Evolutionary conservation across 1,140 invertebrate species (phyloP), one percentile per base, ranked within the genome.

Genomic region (Sinella curviseta): DNA sequence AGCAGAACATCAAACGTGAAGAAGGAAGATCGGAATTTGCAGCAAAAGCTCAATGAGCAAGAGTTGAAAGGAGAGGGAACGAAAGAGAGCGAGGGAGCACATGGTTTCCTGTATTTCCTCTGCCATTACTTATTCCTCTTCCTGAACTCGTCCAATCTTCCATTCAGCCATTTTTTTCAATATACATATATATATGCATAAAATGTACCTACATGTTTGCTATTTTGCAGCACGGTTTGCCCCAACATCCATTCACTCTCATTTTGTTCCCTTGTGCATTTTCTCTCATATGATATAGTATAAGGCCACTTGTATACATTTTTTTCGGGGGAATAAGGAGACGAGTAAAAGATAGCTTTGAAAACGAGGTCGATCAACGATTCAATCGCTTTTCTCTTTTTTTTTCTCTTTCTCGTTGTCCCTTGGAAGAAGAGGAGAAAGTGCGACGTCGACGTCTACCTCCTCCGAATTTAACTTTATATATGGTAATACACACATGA

Each of bases 331-430:
- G n/a, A n/a, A n/a, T n/a, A 24, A 26, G 14, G 55, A 60, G 55
- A 60, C 24, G 55, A 60, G 12, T 60, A 60, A 60, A 60, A 60
- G 55, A 60, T 60, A 60, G 55, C 55, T 60, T 60, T 60, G 55
- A 60, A 60, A 60, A 60, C 55, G 55, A 60, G 55, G 55, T 60
- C 55, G 55, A 60, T 60, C 55, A 60, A 60, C 55, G 55, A 60
- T 60, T 60, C 55, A 60, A 60, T 60, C 55, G 55, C n/a, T 60
- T 60, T n/a, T n/a, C n/a, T n/a, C n/a, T n/a, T n/a, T n/a, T n/a
- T 60, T 60, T 12, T 60, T 4, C 55, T 14, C 55, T 60, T 4
- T 60, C 55, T 60, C 55, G 3, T 60, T 24, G 3, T 26, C 14
- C 24, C 12, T 60, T 60, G 24, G 24, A 60, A 60, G n/a, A 60